phyloP scores from a whole-genome alignment of 2,113 vertebrate species.

The Macquaria australasica region DNA sequence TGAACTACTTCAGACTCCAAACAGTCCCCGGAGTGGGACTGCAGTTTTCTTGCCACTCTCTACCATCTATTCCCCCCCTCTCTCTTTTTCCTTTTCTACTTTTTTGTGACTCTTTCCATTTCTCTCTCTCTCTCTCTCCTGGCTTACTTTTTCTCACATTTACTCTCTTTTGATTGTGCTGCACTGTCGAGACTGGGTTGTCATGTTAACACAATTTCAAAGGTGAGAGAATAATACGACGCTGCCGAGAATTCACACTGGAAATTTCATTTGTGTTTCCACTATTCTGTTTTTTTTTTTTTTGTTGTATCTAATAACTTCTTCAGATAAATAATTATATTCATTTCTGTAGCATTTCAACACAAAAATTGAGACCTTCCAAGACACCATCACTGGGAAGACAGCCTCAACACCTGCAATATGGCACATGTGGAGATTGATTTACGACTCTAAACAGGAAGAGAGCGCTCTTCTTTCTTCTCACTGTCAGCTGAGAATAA shows the following conservation, averaged over 20 bases:
- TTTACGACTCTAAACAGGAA: not conserved
- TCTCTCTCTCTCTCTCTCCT: constrained; percentile 2
- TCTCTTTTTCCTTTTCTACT: constrained; percentile 27
- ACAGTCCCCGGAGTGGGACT: constrained; percentile 62
- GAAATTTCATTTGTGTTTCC: constrained; percentile 25
- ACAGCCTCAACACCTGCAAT: not conserved
- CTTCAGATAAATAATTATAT: constrained; percentile 8
- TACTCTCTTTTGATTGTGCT: constrained; percentile 39
- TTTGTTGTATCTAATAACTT: not conserved
- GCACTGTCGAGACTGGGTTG: constrained; percentile 35
- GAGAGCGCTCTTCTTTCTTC: no score
- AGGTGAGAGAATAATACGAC: constrained; percentile 28
- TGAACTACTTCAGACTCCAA: constrained; percentile 53
- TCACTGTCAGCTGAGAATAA: not conserved
- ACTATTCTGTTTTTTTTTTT: constrained; percentile 9
- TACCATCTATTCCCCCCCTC: not conserved
- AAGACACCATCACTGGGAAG: not conserved
- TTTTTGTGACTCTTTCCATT: constrained; percentile 22
- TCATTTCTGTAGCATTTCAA: not conserved
- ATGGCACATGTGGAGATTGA: not conserved
- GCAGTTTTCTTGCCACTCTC: constrained; percentile 52
- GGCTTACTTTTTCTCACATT: constrained; percentile 7
- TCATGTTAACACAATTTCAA: constrained; percentile 49
- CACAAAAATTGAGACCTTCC: not conserved
- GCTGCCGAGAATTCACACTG: constrained; percentile 27